Evolutionary conservation across 2,888 invertebrate species (phyloP).

Genomic region (Nasonovia ribisnigri): DNA sequence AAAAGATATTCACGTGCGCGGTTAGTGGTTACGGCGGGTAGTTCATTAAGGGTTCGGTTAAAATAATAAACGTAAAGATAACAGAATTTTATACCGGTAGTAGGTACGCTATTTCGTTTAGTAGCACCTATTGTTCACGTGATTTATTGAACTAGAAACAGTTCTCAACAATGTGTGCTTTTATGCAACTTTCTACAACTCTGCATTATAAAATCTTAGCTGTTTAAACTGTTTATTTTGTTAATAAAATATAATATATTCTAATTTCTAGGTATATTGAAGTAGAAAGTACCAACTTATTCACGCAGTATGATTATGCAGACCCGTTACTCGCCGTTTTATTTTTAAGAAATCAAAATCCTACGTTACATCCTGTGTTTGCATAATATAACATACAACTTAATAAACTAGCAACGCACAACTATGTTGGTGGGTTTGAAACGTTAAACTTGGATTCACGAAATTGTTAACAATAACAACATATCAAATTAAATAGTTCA

Average conservation of each 20-base stretch:
- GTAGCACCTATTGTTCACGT: background rate
- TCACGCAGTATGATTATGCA: background rate
- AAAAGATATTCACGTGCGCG: background rate
- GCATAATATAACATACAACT: background rate
- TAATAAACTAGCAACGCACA: background rate
- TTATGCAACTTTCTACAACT: background rate
- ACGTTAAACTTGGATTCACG: background rate
- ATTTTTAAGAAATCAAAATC: background rate
- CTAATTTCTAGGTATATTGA: background rate
- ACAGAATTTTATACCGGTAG: background rate
- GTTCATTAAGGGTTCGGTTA: background rate
- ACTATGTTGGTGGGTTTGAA: background rate
- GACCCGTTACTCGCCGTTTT: background rate
- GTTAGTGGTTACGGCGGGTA: background rate
- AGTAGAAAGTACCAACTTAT: background rate
- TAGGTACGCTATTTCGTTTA: background rate
- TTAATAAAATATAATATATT: constrained; percentile 9
- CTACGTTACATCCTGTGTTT: background rate
- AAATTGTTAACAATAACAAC: background rate
- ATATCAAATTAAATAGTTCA: constrained; percentile 1
- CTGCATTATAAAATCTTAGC: background rate
- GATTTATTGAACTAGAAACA: background rate
- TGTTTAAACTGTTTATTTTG: background rate
- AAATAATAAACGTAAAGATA: background rate
- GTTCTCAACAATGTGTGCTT: background rate